A percentile compares a stretch with the other conserved stretches of the same genome.
These are phyloP conservation scores for Rhopalosiphum maidis DNA, from an alignment of 1,140 invertebrate species.

Conservation along the genomic window DNA sequence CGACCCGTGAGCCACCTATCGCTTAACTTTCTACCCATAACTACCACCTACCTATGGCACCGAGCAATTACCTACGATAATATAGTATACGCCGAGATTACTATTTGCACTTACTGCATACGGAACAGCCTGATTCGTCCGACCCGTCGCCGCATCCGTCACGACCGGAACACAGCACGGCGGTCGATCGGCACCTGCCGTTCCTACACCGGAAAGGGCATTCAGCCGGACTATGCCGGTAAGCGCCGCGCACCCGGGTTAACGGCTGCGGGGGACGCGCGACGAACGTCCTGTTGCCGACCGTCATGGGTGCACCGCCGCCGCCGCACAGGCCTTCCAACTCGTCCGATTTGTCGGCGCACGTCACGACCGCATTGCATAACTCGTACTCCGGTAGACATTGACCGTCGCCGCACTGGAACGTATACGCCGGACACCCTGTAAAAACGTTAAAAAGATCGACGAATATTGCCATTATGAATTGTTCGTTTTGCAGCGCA, in stretches of 20 bases:
- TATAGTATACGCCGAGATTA: neutral
- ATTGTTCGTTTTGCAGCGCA: neutral
- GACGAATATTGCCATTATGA: neutral
- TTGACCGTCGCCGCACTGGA: conserved; percentile 81
- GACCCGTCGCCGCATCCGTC: conserved; percentile 90
- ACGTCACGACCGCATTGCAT: conserved; percentile 86
- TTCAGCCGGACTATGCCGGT: conserved; percentile 62
- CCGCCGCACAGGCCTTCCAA: conserved; percentile 72
- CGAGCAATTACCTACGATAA: neutral
- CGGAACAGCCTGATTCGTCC: conserved; percentile 81
- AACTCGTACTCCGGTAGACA: conserved; percentile 88
- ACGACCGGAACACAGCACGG: conserved; percentile 83
- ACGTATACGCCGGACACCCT: conserved; percentile 79
- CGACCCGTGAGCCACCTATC: neutral
- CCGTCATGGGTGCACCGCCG: neutral
- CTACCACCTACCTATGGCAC: neutral
- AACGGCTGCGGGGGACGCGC: conserved; percentile 79
- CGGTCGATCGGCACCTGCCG: conserved; percentile 83
- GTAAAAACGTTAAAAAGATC: neutral
- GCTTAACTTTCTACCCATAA: neutral
- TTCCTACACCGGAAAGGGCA: conserved; percentile 85
- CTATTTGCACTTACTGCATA: conserved; percentile 74
- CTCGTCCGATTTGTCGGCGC: conserved; percentile 85
- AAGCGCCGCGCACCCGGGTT: conserved; percentile 58
- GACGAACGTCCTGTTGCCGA: conserved; percentile 69